Evolutionary conservation across 2,888 invertebrate species (phyloP).

Genomic region (Scaeva pyrastri): DNA sequence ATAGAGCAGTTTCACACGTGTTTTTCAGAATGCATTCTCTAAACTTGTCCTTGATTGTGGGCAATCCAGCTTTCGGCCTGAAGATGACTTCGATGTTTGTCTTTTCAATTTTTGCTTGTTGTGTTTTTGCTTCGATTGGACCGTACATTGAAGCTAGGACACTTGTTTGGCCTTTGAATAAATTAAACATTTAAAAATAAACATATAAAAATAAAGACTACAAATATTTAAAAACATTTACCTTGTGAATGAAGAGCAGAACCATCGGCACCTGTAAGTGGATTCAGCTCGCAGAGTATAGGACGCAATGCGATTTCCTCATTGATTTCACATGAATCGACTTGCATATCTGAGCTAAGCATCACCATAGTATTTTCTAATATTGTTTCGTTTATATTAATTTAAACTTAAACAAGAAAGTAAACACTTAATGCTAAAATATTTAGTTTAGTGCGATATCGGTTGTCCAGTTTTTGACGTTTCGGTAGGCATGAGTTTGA

Average conservation of each 20-base stretch:
- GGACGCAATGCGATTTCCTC: slow-evolving; percentile 80
- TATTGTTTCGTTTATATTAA: neutral
- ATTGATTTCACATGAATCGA: slow-evolving; percentile 13
- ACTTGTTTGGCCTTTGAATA: slow-evolving; percentile 88
- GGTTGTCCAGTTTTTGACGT: too few species aligned
- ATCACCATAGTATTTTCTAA: slow-evolving; percentile 33
- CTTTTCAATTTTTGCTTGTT: slow-evolving; percentile 91
- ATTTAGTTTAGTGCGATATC: too few species aligned
- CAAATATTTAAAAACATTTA: slow-evolving; percentile 79
- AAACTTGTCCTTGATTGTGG: slow-evolving; percentile 88
- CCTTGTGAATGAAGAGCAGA: slow-evolving; percentile 92
- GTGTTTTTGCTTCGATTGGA: slow-evolving; percentile 91
- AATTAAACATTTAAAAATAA: neutral
- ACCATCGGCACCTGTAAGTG: slow-evolving; percentile 90
- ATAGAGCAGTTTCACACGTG: slow-evolving; percentile 90
- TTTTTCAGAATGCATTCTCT: slow-evolving; percentile 90
- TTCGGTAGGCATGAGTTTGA: too few species aligned
- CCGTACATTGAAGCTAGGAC: slow-evolving; percentile 92
- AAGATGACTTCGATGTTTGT: slow-evolving; percentile 90
- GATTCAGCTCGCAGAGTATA: slow-evolving; percentile 89
- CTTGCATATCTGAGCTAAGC: slow-evolving; percentile 20
- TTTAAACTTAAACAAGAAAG: neutral
- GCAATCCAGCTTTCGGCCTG: slow-evolving; percentile 90
- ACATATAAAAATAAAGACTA: neutral
- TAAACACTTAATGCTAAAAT: neutral